These are phyloP conservation scores for Brachyptera putata DNA, from an alignment of 2,888 invertebrate species.

Conservation along the genomic window DNA sequence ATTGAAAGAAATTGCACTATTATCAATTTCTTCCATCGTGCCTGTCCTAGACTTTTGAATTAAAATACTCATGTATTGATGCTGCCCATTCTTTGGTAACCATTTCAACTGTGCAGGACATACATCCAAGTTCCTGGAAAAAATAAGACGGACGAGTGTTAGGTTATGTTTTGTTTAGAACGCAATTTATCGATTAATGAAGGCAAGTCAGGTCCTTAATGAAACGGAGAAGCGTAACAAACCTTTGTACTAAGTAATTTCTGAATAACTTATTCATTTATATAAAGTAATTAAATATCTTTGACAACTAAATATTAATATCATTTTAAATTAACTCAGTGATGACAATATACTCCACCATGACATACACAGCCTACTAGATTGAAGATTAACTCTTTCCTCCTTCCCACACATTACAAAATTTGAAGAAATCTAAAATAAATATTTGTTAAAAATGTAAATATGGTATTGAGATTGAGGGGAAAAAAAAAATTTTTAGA, in stretches of 20 bases:
- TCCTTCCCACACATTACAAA: too few species aligned
- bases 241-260: neutral
- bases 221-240: too few species aligned
- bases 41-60: neutral
- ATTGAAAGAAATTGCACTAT: neutral
- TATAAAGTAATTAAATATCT: neutral
- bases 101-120: neutral
- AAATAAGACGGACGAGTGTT: neutral
- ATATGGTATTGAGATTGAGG: too few species aligned
- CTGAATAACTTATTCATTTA: constrained; percentile 1
- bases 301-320: neutral
- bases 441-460: too few species aligned
- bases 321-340: too few species aligned
- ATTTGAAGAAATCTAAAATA: too few species aligned
- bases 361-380: too few species aligned
- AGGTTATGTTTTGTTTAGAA: neutral
- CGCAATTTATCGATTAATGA: too few species aligned
- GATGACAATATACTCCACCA: too few species aligned
- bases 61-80: neutral
- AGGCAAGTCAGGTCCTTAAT: too few species aligned
- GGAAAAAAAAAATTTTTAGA: too few species aligned
- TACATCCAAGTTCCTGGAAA: neutral
- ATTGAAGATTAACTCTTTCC: too few species aligned
- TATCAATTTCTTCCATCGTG: neutral
- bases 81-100: neutral